Evolutionary conservation across 2,113 vertebrate species (phyloP), one percentile per base, ranked within the genome.

Genomic region (Prunella himalayana): DNA sequence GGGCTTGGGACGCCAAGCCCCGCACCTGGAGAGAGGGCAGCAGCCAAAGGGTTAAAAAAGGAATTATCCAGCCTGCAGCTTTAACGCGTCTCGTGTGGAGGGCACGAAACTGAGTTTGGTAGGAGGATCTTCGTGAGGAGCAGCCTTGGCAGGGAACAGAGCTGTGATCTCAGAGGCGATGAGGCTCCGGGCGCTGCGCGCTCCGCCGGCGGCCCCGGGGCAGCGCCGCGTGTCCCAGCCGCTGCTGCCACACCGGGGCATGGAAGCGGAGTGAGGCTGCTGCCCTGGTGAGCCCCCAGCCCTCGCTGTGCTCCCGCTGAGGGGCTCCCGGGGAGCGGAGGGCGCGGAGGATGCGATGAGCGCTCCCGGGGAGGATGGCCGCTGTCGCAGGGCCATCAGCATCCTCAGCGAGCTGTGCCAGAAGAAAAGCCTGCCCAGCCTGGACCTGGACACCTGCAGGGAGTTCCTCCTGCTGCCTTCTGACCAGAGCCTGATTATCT

Each of bases 381-480:
- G 93, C 27, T 98, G 98, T 90, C 97, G 95, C 91, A 96, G 90
- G 77, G 98, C 98, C 25, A 86, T 97, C 50, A 93, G 47, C 92
- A 96, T 98, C 68, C 90, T 98, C 96, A 95, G 73, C 7, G 96
- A 97, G 75, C 95, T 98, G 54, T 98, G 98, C 89, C 95, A n/a
- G 71, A 96, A 50, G 96, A 97, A 93, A 54, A 97, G 66, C 69
- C 89, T 97, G 85, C 97, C 97, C 28, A 71, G 92, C 81, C 16
- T 98, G 97, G 97, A 97, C 82, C 89, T 95, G 95, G 97, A 97
- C 77, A 95, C 90, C 73, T 98, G 98, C 97, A 94, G 95, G 90
- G 97, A 98, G 11, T 98, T 98, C 82, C 94, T 97, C 56, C 95
- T 95, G 65, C 81, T 97, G 78, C 97, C 97, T 66, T 92, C 97